Conservation (phyloP, 2,797 vertebrate genomes). For the Lerista edwardsae region DNA sequence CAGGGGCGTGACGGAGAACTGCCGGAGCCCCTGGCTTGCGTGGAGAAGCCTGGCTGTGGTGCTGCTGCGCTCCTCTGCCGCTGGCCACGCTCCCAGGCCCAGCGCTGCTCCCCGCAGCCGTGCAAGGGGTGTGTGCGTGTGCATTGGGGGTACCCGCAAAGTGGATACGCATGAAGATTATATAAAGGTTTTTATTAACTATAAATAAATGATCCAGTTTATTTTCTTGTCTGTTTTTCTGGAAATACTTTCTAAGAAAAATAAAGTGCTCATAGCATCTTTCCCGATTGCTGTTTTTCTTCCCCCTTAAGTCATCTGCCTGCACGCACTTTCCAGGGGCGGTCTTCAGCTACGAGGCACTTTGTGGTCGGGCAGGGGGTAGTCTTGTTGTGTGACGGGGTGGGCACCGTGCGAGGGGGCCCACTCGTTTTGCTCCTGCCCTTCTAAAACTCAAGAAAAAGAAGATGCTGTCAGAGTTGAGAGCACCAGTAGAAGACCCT, state of each 20-base stretch:
- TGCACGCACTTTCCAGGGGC: too few species aligned
- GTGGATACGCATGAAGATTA: slow-evolving; percentile 75
- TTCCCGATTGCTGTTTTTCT: slow-evolving; percentile 43
- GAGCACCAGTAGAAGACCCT: too few species aligned
- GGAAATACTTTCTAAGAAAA: slow-evolving; percentile 76
- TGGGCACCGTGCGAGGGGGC: too few species aligned
- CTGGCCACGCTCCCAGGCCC: neutral
- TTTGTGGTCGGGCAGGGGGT: too few species aligned
- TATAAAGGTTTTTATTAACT: slow-evolving; percentile 81
- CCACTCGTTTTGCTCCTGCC: too few species aligned
- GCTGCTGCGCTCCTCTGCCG: neutral
- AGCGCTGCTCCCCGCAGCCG: too few species aligned
- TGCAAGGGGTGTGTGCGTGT: neutral
- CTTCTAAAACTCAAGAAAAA: too few species aligned
- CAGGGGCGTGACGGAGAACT: rapidly evolving
- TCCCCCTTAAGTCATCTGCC: neutral
- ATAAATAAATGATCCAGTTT: slow-evolving; percentile 80
- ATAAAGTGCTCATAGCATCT: slow-evolving; percentile 77
- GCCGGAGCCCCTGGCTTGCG: neutral
- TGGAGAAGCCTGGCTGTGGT: neutral
- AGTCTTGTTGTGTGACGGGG: too few species aligned
- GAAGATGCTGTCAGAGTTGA: too few species aligned
- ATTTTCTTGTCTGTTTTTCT: slow-evolving; percentile 81
- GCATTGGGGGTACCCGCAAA: slow-evolving; percentile 19
- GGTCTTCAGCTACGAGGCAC: too few species aligned